Conservation (phyloP, 1,140 invertebrate genomes). For the Zaprionus nigranus region DNA sequence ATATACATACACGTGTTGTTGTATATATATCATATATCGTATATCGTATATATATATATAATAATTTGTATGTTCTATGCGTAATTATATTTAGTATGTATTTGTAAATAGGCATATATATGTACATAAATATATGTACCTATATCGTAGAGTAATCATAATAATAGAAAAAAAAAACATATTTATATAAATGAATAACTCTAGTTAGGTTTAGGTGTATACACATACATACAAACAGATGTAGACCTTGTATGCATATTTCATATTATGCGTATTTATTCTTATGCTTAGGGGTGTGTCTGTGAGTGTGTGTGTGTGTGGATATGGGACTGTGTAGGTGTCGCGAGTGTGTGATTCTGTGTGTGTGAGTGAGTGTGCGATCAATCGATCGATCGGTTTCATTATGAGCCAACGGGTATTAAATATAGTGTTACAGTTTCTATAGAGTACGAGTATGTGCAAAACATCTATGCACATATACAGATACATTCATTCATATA, state of each 20-base stretch:
- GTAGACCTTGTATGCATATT: conserved; percentile 39
- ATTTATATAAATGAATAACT: conserved; percentile 56
- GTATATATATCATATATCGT: conserved; percentile 20
- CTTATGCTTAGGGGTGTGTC: conserved; percentile 32
- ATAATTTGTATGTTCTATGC: conserved; percentile 56
- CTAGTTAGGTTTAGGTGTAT: conserved; percentile 54
- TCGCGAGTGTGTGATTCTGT: conserved; percentile 10
- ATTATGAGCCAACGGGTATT: conserved; percentile 11
- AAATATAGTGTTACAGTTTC: conserved; percentile 14
- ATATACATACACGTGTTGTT: conserved; percentile 2
- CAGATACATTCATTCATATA: conserved; percentile 30
- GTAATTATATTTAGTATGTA: conserved; percentile 71
- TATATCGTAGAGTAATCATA: conserved; percentile 35
- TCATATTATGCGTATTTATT: conserved; percentile 38
- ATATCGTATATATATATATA: conserved; percentile 4
- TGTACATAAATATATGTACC: conserved; percentile 40
- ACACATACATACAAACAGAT: conserved; percentile 47
- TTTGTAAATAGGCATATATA: conserved; percentile 44
- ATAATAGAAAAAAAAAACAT: conserved; percentile 43
- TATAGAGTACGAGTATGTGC: conserved; percentile 13
- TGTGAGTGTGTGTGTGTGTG: conserved; percentile 8
- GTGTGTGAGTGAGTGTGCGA: conserved; percentile 15
- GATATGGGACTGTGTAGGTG: conserved; percentile 6
- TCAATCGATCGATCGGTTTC: neutral
- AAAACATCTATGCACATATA: conserved; percentile 17